phyloP scores from a whole-genome alignment of 2,888 invertebrate genomes.

The Unio delphinus region DNA sequence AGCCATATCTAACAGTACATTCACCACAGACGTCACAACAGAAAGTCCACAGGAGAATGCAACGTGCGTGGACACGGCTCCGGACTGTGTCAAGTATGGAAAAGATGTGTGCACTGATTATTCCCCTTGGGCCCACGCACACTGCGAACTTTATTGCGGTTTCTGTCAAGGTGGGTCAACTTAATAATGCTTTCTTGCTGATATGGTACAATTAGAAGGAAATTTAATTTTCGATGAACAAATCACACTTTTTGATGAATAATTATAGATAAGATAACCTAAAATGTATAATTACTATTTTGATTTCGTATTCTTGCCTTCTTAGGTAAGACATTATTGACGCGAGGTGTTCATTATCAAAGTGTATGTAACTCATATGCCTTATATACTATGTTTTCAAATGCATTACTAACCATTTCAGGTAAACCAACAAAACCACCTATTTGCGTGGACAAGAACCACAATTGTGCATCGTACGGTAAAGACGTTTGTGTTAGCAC shows the following conservation, averaged over 20 bases:
- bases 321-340: too few species aligned
- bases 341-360: too few species aligned
- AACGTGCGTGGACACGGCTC: slow-evolving; percentile 20
- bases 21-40: slow-evolving; percentile 2
- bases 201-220: too few species aligned
- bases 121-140: slow-evolving; percentile 22
- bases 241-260: too few species aligned
- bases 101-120: slow-evolving; percentile 33
- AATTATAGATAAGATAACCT: too few species aligned
- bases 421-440: slow-evolving; percentile 10
- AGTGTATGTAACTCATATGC: too few species aligned
- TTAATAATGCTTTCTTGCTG: too few species aligned
- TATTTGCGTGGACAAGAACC: slow-evolving; percentile 23
- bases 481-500: slow-evolving; percentile 20
- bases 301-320: too few species aligned
- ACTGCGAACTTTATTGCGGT: slow-evolving; percentile 27
- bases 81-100: slow-evolving; percentile 28
- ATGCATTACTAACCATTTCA: neutral
- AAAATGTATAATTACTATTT: too few species aligned
- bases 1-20: too few species aligned
- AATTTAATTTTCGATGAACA: too few species aligned
- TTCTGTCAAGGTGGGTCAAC: slow-evolving; percentile 26
- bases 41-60: neutral
- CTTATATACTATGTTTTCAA: too few species aligned
- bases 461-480: slow-evolving; percentile 29